Conservation (phyloP, 2,888 invertebrate species). For the Cylindroiulus punctatus region DNA sequence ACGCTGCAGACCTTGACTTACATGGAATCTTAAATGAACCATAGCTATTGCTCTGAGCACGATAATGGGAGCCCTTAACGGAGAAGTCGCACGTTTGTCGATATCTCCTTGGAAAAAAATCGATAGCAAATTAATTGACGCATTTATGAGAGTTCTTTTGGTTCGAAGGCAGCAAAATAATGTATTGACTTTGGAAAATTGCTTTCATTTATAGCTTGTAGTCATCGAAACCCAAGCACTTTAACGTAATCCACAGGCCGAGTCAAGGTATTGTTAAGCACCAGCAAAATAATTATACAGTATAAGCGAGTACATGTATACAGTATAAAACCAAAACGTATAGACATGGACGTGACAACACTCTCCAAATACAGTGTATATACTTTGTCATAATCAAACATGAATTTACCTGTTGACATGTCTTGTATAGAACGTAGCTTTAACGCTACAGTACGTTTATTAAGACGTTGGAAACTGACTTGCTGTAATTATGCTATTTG, state of each 20-base stretch:
- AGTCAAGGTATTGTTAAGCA: background rate
- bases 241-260: background rate
- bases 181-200: constrained; percentile 30
- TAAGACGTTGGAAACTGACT: no score
- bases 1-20: constrained; percentile 23
- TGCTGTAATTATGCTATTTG: no score
- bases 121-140: constrained; percentile 19
- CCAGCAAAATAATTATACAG: background rate
- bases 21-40: constrained; percentile 20
- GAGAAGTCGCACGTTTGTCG: background rate
- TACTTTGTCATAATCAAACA: no score
- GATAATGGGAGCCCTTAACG: constrained; percentile 10
- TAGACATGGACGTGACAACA: background rate
- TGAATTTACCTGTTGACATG: no score
- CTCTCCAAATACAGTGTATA: background rate
- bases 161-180: background rate
- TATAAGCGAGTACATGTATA: background rate
- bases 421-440: no score
- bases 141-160: constrained; percentile 29
- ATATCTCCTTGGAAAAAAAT: constrained; percentile 13
- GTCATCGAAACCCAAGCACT: background rate
- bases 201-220: constrained; percentile 32
- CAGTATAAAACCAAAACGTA: background rate
- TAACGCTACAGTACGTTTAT: no score
- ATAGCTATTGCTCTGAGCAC: background rate